Conservation (phyloP, 2,888 invertebrate species). For the Drosophila vallismaia region DNA sequence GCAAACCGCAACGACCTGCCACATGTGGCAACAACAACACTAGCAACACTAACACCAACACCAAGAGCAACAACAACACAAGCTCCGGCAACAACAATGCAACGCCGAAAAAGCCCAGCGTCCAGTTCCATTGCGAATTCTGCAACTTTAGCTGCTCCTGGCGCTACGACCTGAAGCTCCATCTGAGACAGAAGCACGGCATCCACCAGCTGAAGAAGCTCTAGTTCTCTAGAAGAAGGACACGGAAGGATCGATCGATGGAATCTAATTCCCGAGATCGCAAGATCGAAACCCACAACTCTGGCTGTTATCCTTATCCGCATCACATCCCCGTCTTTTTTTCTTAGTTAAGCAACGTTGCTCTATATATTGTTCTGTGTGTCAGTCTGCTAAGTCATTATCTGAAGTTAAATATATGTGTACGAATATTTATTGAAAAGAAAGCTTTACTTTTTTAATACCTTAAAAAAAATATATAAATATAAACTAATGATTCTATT, state of each 20-base stretch:
- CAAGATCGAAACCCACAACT: constrained; percentile 10
- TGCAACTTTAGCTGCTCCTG: constrained; percentile 84
- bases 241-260: background rate
- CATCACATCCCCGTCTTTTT: constrained; percentile 14
- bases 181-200: constrained; percentile 84
- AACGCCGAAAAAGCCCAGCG: constrained; percentile 73
- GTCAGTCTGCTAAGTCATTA: constrained; percentile 64
- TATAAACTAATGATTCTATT: constrained; percentile 13
- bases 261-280: constrained; percentile 35
- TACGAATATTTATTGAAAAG: constrained; percentile 73
- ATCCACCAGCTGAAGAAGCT: constrained; percentile 84
- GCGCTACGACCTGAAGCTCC: constrained; percentile 84
- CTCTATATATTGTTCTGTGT: constrained; percentile 60
- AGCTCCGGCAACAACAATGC: constrained; percentile 16
- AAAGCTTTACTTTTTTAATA: constrained; percentile 53
- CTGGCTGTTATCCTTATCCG: constrained; percentile 30
- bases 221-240: constrained; percentile 54
- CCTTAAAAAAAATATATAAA: background rate
- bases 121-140: constrained; percentile 82
- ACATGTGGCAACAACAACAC: constrained; percentile 27
- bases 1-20: constrained; percentile 34
- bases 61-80: constrained; percentile 63
- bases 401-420: constrained; percentile 77
- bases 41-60: constrained; percentile 38
- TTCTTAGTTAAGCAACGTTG: constrained; percentile 37